Evolutionary conservation across 2,113 vertebrate species (phyloP), one percentile per base, ranked within the genome.

Genomic region (Suncus etruscus): DNA sequence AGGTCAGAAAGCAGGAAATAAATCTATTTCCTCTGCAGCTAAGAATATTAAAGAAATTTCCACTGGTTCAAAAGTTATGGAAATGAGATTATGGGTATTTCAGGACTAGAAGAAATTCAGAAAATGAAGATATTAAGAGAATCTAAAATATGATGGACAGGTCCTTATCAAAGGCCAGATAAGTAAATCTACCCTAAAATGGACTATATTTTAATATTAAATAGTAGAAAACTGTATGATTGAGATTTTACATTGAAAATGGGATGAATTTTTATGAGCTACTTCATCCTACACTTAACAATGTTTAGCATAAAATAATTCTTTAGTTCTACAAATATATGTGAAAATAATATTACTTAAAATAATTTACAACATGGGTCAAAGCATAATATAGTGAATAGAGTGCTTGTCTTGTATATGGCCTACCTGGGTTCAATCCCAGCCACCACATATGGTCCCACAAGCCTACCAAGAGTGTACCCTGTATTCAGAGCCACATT

Each of bases 211-310:
- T 76, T 47, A 74, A 75, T 66, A 73, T 73, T 66, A 72, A 74
- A 5, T 27, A 65, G 9, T 47, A 65, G 9, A 47, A 79, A 87
- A 74, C 11, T 20, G 2, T 29, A 20, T 78, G 72, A 47, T 4
- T 73, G 66, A 74, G 54, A 72, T 68, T 91, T 65, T 91, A 20
- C 66, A 68, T 91, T 87, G 27, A 32, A 70, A 79, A 61, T 61
- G 18, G 58, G 54, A 66, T 24, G 16, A 72, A 83, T 77, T 12
- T 39, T 82, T 27, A 12, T 51, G 65, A 82, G 39, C 8, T 47
- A 20, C 76, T 29, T 61, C 48, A 74, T 39, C 32, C 68, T 79
- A 25, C 32, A 61, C 65, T 73, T 83, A 58, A 73, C 2, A 9
- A 32, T 24, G 66, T 29, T 74, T 45, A 50, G 69, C 7, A 47